phyloP scores from a whole-genome alignment of 2,888 invertebrate genomes.

The Sthenelais limicola region DNA sequence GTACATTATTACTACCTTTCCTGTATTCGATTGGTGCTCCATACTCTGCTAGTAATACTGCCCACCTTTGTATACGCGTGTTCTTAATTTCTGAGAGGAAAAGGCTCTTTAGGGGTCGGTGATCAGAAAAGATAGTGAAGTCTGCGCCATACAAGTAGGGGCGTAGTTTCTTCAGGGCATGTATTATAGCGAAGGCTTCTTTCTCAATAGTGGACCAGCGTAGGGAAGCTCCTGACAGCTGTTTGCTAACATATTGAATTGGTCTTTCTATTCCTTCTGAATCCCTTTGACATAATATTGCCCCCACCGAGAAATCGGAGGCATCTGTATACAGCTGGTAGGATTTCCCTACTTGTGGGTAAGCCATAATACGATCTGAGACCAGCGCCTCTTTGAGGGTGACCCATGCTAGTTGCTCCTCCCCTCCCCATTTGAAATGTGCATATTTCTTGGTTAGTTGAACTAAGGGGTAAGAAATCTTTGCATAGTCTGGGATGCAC shows the following conservation, averaged over 20 bases:
- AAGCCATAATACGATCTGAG: constrained; percentile 17
- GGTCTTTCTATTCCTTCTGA: constrained; percentile 11
- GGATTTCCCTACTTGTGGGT: constrained; percentile 1
- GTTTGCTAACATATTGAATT: constrained; percentile 22
- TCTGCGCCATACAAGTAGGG: constrained; percentile 30
- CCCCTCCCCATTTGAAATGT: constrained; percentile 21
- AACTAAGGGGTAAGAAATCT: constrained; percentile 25
- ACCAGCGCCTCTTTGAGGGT: constrained; percentile 18
- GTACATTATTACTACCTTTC: not conserved
- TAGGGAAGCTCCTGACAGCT: not conserved
- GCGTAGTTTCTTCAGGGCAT: constrained; percentile 30
- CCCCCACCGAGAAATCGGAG: constrained; percentile 20
- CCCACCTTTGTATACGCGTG: constrained; percentile 25
- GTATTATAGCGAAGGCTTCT: constrained; percentile 29
- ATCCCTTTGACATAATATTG: constrained; percentile 19
- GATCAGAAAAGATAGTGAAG: constrained; percentile 24
- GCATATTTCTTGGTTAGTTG: not conserved
- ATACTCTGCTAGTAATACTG: constrained; percentile 31
- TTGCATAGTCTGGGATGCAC: constrained; percentile 33
- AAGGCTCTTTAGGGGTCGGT: constrained; percentile 29
- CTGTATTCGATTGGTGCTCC: constrained; percentile 21
- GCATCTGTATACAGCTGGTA: constrained; percentile 33
- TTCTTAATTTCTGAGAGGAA: constrained; percentile 24
- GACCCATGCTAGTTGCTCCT: constrained; percentile 1
- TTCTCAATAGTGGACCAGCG: constrained; percentile 19